A percentile compares a stretch with the other conserved stretches of the same genome.
Evolutionary conservation across 2,888 invertebrate species (phyloP).

Genomic region (Polyploca ridens): DNA sequence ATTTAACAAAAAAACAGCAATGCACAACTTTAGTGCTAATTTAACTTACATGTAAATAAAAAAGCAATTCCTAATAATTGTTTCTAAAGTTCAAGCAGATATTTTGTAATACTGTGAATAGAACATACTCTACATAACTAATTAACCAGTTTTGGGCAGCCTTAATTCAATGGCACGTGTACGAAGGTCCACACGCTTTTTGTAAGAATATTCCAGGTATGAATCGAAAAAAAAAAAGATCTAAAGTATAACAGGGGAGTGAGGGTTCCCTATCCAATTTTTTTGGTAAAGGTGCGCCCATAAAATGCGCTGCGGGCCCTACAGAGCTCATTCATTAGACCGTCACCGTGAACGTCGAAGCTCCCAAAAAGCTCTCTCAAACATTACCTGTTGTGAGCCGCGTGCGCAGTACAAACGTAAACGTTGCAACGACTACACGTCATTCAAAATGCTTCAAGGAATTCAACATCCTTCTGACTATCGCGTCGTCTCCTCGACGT

Average conservation of each 20-base stretch:
- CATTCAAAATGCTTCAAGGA: slow-evolving; percentile 57
- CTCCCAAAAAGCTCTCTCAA: slow-evolving; percentile 41
- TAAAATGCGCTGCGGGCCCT: slow-evolving; percentile 64
- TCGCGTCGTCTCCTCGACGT: slow-evolving; percentile 37
- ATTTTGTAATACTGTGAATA: too few species aligned
- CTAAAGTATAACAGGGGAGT: slow-evolving; percentile 61
- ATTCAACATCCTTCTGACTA: slow-evolving; percentile 48
- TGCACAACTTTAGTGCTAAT: too few species aligned
- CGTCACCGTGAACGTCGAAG: slow-evolving; percentile 54
- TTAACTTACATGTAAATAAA: too few species aligned
- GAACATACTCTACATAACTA: not conserved
- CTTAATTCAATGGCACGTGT: slow-evolving; percentile 76
- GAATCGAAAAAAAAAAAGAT: slow-evolving; percentile 61
- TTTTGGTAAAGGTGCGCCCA: slow-evolving; percentile 68
- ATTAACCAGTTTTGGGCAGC: slow-evolving; percentile 45
- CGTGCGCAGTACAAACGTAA: slow-evolving; percentile 34
- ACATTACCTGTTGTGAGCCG: slow-evolving; percentile 30
- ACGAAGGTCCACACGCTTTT: slow-evolving; percentile 53
- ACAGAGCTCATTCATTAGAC: slow-evolving; percentile 68
- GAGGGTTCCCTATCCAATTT: slow-evolving; percentile 71
- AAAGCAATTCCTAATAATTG: too few species aligned
- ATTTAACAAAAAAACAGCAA: too few species aligned
- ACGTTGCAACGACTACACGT: slow-evolving; percentile 17
- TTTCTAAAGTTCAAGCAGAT: too few species aligned
- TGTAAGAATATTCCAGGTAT: slow-evolving; percentile 70